A percentile compares a stretch with the other conserved stretches of the same genome.
Evolutionary conservation across 1,140 invertebrate species (phyloP).

Genomic region (Caenorhabditis latens): DNA sequence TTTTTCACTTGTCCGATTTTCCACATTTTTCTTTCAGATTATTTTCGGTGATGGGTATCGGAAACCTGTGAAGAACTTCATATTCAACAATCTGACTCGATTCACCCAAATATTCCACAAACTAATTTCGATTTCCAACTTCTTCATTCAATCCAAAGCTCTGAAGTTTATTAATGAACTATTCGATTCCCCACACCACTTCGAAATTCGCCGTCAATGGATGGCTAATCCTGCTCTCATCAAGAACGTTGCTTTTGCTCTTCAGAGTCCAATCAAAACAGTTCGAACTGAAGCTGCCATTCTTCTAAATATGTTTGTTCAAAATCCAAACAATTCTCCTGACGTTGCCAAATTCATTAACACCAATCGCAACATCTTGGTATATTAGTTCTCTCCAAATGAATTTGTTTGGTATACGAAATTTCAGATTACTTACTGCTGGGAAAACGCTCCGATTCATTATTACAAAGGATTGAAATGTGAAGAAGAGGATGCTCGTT

Average conservation of each 20-base stretch:
- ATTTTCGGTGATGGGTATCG: not conserved
- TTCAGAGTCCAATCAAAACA: not conserved
- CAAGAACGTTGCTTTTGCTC: not conserved
- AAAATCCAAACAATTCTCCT: not conserved
- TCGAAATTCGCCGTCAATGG: not conserved
- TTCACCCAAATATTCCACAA: not conserved
- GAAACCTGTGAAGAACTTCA: not conserved
- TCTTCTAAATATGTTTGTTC: conserved; percentile 1
- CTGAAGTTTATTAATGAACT: not conserved
- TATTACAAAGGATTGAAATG: not conserved
- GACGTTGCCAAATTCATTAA: not conserved
- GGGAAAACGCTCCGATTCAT: not conserved
- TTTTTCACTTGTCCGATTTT: too few species aligned
- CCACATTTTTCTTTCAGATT: not conserved
- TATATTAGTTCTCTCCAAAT: not conserved
- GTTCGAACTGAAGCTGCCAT: not conserved
- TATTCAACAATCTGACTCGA: not conserved
- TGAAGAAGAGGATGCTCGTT: not conserved
- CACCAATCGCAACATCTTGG: conserved; percentile 5
- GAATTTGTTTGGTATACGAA: too few species aligned
- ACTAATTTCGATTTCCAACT: not conserved
- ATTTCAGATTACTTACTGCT: not conserved
- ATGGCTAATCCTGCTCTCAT: not conserved
- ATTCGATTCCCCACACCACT: not conserved
- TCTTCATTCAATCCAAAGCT: conserved; percentile 24